Conservation (phyloP, 2,888 invertebrate genomes). For the Sialis fuliginosa region DNA sequence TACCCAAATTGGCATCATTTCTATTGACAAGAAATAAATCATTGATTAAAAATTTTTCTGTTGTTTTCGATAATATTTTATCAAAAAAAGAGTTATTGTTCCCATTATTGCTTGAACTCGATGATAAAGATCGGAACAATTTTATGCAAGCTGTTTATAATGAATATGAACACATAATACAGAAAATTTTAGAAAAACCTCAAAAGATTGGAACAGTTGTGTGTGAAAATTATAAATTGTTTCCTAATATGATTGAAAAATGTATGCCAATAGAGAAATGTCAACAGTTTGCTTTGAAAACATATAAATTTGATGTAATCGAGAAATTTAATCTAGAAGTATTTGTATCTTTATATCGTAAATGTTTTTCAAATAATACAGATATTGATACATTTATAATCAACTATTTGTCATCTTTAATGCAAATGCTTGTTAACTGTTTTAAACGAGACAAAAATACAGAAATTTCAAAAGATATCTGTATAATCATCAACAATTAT, state of each 20-base stretch:
- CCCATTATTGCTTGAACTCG: slow-evolving; percentile 34
- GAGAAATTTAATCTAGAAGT: slow-evolving; percentile 39
- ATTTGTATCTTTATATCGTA: slow-evolving; percentile 34
- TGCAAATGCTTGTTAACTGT: slow-evolving; percentile 31
- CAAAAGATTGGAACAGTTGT: slow-evolving; percentile 50
- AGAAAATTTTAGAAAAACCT: slow-evolving; percentile 46
- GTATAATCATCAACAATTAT: neutral
- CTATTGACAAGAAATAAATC: slow-evolving; percentile 34
- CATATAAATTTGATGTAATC: slow-evolving; percentile 40
- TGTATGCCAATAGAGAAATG: slow-evolving; percentile 40
- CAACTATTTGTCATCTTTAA: slow-evolving; percentile 34
- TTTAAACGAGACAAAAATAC: slow-evolving; percentile 26
- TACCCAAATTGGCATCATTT: slow-evolving; percentile 35
- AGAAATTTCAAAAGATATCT: neutral
- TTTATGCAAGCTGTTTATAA: slow-evolving; percentile 33
- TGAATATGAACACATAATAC: slow-evolving; percentile 41
- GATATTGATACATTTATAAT: slow-evolving; percentile 25
- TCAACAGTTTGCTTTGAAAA: slow-evolving; percentile 34
- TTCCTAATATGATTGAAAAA: slow-evolving; percentile 36
- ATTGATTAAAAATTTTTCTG: slow-evolving; percentile 28
- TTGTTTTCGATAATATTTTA: slow-evolving; percentile 30
- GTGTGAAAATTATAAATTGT: slow-evolving; percentile 35
- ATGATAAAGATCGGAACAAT: slow-evolving; percentile 26
- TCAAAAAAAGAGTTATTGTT: slow-evolving; percentile 43
- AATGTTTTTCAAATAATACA: slow-evolving; percentile 24